Evolutionary conservation across 2,113 vertebrate genomes (phyloP), one percentile per base, ranked within the genome.

Genomic region (Lasiurus borealis): DNA sequence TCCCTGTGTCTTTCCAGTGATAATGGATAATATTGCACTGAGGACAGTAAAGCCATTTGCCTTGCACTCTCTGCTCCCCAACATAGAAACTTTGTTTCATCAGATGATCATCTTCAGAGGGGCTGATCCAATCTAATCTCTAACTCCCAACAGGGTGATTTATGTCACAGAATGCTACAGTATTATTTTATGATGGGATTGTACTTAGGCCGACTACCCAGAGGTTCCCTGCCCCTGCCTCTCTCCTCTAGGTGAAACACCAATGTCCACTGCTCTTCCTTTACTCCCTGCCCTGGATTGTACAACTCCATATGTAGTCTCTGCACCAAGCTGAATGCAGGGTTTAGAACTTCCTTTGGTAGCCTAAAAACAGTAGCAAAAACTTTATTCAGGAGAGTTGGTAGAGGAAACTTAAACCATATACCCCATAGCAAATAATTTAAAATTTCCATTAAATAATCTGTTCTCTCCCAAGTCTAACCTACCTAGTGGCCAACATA

Each of bases 301-400:
- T 50, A 2, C 8, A 16, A 44, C 52, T 68, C 14, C 18, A 11
- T 16, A 3, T 19, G 29, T 3, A 34, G 36, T 88, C 31, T 80
- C 34, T 68, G 46, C 14, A 7, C 23, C 82, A 88, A 46, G 23
- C 19, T 64, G 31, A 48, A 25, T 71, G 19, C 59, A 84, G 80
- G 80, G 88, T n/a, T 80, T 85, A 88, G 78, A 88, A 85, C 36
- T 59, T 89, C 23, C 78, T 85, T 18, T n/a, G 27, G 6, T 73
- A 73, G 92, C 85, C 85, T 91, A 8, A 29, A 40, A 76, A 84
- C 21, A 90, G 54, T 2, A 40, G n/a, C 36, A 84, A 69, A 66
- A 3, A 8, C 12, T 54, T 75, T 31, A 50, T 23, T n/a, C 21
- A 48, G 23, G 46, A 48, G 14, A 92, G 14, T 34, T 14, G 29